These are phyloP conservation scores for Taenioides sp. DNA, from an alignment of 2,797 vertebrate species.

Conservation along the genomic window DNA sequence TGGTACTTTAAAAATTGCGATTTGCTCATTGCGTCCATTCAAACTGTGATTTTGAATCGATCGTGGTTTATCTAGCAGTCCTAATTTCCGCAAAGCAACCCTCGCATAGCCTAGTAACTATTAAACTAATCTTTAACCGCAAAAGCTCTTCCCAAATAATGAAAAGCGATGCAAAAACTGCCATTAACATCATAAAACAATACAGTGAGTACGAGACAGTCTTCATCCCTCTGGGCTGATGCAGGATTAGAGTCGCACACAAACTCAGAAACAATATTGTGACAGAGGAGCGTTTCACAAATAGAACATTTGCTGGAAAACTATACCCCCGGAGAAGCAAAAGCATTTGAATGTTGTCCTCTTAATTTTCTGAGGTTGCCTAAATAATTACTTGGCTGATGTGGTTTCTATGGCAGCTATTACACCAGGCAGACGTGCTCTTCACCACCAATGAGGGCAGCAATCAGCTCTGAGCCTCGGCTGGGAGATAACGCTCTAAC, in stretches of 20 bases:
- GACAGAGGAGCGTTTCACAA: conserved; percentile 26
- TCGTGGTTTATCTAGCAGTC: no score
- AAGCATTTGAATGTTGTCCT: conserved; percentile 64
- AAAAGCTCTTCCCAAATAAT: not conserved
- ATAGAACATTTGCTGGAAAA: conserved; percentile 51
- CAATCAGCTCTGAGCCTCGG: conserved; percentile 68
- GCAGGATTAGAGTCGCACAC: not conserved
- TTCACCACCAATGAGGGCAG: conserved; percentile 69
- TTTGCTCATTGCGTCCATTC: no score
- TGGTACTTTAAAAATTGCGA: no score
- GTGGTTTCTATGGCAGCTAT: conserved; percentile 76
- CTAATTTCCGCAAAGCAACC: not conserved
- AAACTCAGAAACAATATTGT: conserved; percentile 8
- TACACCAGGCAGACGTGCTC: conserved; percentile 71
- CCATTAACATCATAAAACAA: not conserved
- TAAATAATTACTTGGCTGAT: conserved; percentile 76
- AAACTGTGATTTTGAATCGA: no score
- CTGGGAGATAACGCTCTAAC: conserved; percentile 71
- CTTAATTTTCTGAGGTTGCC: conserved; percentile 72
- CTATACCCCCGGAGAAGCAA: conserved; percentile 44
- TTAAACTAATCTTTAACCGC: not conserved
- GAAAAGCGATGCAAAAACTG: not conserved
- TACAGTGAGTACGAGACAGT: not conserved
- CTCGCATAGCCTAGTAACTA: not conserved
- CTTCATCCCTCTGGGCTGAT: conserved; percentile 1